Conservation (phyloP, 2,888 invertebrate genomes). For the Petrophora chlorosata region DNA sequence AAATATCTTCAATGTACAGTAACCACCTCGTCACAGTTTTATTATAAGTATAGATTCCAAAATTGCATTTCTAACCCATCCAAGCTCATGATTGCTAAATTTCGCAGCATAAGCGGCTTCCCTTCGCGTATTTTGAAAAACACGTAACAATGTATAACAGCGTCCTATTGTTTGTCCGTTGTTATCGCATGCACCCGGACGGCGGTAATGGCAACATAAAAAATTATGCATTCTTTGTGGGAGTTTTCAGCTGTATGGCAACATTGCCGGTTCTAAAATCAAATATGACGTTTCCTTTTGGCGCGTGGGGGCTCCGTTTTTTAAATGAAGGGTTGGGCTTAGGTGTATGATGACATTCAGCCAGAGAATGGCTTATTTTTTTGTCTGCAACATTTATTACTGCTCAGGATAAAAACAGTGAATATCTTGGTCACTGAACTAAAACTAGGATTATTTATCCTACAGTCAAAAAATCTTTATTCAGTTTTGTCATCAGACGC, state of each 20-base stretch:
- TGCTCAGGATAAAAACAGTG: too few species aligned
- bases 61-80: neutral
- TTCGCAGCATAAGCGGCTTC: neutral
- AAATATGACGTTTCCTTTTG: conserved; percentile 29
- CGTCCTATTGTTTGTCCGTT: conserved; percentile 28
- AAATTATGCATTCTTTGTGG: conserved; percentile 39
- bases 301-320: conserved; percentile 1
- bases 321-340: neutral
- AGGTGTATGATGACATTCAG: neutral
- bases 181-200: conserved; percentile 37
- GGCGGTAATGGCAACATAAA: conserved; percentile 35
- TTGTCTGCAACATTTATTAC: too few species aligned
- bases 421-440: too few species aligned
- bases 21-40: too few species aligned
- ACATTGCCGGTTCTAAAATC: conserved; percentile 25
- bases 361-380: neutral
- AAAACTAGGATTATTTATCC: too few species aligned
- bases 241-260: conserved; percentile 28
- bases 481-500: too few species aligned
- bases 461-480: too few species aligned
- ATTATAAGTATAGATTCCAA: neutral
- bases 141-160: conserved; percentile 27
- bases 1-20: too few species aligned
- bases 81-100: neutral
- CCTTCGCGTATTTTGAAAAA: conserved; percentile 23